A percentile compares a stretch with the other conserved stretches of the same genome.
phyloP scores from a whole-genome alignment of 1,140 invertebrate species.

The Mylabris phalerata region DNA sequence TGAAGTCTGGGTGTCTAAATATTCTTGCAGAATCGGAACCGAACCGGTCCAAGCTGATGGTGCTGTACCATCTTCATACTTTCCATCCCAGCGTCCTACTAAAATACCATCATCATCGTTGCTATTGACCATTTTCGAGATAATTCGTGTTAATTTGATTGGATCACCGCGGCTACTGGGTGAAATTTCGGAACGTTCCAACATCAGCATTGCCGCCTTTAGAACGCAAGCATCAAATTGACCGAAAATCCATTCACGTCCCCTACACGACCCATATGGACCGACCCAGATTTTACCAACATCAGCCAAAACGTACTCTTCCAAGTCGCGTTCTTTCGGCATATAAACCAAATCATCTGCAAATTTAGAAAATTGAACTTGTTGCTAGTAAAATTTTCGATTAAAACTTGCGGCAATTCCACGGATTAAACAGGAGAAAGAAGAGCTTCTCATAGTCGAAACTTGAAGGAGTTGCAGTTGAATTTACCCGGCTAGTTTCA shows the following conservation, averaged over 20 bases:
- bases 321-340: constrained; percentile 50
- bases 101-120: constrained; percentile 64
- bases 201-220: constrained; percentile 54
- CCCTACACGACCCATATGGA: constrained; percentile 50
- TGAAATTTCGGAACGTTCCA: constrained; percentile 52
- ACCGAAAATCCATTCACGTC: constrained; percentile 65
- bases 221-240: constrained; percentile 60
- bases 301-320: constrained; percentile 68
- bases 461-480: constrained; percentile 10
- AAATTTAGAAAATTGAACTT: constrained; percentile 15
- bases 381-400: constrained; percentile 3
- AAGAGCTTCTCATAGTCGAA: constrained; percentile 53
- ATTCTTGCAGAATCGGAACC: constrained; percentile 56
- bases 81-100: constrained; percentile 63
- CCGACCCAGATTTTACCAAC: constrained; percentile 70
- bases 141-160: constrained; percentile 58
- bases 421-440: constrained; percentile 79
- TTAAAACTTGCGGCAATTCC: constrained; percentile 59
- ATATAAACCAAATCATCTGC: constrained; percentile 61
- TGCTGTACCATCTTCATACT: constrained; percentile 61
- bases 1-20: constrained; percentile 49
- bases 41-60: constrained; percentile 62
- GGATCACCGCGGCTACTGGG: constrained; percentile 58
- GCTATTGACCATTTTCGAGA: constrained; percentile 68
- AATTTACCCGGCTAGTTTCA: constrained; percentile 43